Base-by-base conservation (phyloP, 2,888 invertebrate species). In the Blera fallax region DNA sequence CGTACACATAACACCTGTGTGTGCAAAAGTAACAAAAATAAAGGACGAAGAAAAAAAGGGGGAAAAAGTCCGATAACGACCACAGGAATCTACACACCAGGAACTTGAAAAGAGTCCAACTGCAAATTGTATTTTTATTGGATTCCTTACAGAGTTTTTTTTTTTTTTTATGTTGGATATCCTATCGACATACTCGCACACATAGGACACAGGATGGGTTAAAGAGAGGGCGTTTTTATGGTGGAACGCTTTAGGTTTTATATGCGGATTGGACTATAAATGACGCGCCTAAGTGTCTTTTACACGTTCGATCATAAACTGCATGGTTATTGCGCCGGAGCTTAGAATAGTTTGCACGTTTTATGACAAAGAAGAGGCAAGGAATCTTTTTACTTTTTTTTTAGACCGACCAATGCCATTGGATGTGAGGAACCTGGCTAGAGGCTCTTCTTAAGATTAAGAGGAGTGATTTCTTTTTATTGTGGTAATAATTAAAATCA, bases 111-210 rank as follows among this genome's bases (percentile, higher is more conserved):
- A 62, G 79, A 84, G 79, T 84, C 79, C 79, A 56, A 74, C 74
- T 73, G 79, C 84, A 84, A 84, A 79, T 79, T 84, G 84, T 84
- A 84, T 79, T 84, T 84, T 84, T 84, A 84, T 84, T 84, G 74
- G 79, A 84, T 74, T 84, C 74, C 69, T 79, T 69, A 58, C 74
- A 74, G 73, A 69, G 72, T 64, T 82, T 82, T 58, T 37, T 73
- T 73, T 32, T 16, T 40, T 54, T 83, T 69, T 64, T 79, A 79
- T 60, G 62, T 69, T 73, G 78, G 73, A 73, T 62, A 83, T 74
- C 78, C 54, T 45, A 54, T 40, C 29, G 27, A 14, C 48, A 60
- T 43, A 45, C 21, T 37, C 8, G 40, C 11, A 70, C 34, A 54
- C 27, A 43, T 67, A 64, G 50, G 54, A 65, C 48, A 67, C 21